Evolutionary conservation across 1,140 invertebrate genomes (phyloP).

Genomic region (Chrysoperla carnea): DNA sequence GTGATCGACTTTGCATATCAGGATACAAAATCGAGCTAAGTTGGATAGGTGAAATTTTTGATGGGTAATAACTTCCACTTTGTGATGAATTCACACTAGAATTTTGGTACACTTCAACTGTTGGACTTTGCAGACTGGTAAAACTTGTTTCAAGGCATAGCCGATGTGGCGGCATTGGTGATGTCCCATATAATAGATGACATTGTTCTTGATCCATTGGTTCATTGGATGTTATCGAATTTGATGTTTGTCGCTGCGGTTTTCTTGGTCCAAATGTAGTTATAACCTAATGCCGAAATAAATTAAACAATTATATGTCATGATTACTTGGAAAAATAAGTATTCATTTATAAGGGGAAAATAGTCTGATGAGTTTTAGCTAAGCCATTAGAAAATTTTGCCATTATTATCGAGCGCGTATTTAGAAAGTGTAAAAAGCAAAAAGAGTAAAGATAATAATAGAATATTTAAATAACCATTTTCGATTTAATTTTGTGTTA

Average conservation of each 20-base stretch:
- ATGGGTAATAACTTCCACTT: background rate
- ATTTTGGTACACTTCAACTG: conserved; percentile 17
- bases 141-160: conserved; percentile 61
- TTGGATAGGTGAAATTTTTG: conserved; percentile 6
- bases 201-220: conserved; percentile 13
- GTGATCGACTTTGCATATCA: background rate
- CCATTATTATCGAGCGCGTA: too few relatives aligned
- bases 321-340: too few relatives aligned
- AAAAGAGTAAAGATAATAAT: too few relatives aligned
- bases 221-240: conserved; percentile 11
- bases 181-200: conserved; percentile 18
- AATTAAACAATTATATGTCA: background rate
- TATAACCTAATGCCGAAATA: conserved; percentile 43
- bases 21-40: conserved; percentile 8
- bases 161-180: conserved; percentile 32
- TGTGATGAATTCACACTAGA: conserved; percentile 6
- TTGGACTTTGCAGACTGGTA: conserved; percentile 39
- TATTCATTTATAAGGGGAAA: too few relatives aligned
- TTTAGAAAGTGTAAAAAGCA: too few relatives aligned
- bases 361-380: too few relatives aligned
- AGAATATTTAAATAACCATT: too few relatives aligned
- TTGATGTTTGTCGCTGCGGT: conserved; percentile 34
- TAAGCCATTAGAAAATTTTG: too few relatives aligned
- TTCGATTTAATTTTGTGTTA: too few relatives aligned
- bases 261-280: conserved; percentile 52